phyloP scores from a whole-genome alignment of 2,888 invertebrate genomes.

The Cephus pygmeus region DNA sequence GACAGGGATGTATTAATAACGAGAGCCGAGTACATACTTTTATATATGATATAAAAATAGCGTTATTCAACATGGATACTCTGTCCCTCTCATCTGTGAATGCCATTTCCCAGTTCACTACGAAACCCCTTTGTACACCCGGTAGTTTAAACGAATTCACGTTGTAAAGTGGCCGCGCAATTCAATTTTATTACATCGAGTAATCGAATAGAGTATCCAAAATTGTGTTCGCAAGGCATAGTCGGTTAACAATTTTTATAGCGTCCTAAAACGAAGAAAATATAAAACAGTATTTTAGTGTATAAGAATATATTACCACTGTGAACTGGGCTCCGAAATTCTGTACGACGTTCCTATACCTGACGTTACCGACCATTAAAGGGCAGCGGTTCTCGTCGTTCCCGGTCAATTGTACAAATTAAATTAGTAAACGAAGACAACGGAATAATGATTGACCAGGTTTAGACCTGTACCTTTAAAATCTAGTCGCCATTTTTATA shows the following conservation, averaged over 20 bases:
- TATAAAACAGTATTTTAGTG: background rate
- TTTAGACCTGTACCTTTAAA: background rate
- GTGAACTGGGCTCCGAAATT: background rate
- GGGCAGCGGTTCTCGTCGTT: constrained; percentile 27
- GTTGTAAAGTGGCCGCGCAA: background rate
- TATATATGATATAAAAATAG: constrained; percentile 35
- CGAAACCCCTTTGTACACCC: background rate
- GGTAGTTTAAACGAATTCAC: background rate
- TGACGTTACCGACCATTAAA: constrained; percentile 39
- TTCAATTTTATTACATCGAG: background rate
- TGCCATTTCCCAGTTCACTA: background rate
- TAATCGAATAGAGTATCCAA: background rate
- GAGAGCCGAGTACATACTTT: constrained; percentile 1
- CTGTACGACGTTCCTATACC: constrained; percentile 8
- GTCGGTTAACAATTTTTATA: background rate
- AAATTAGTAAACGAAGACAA: constrained; percentile 23
- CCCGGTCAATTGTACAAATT: constrained; percentile 35
- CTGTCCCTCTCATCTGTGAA: background rate
- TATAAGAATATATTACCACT: background rate
- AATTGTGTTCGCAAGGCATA: background rate
- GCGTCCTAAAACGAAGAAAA: background rate
- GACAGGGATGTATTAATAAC: constrained; percentile 32
- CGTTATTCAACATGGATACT: background rate
- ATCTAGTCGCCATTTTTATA: background rate
- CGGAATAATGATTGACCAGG: background rate